Conservation (phyloP, 2,888 invertebrate genomes). For the Phalera bucephala region DNA sequence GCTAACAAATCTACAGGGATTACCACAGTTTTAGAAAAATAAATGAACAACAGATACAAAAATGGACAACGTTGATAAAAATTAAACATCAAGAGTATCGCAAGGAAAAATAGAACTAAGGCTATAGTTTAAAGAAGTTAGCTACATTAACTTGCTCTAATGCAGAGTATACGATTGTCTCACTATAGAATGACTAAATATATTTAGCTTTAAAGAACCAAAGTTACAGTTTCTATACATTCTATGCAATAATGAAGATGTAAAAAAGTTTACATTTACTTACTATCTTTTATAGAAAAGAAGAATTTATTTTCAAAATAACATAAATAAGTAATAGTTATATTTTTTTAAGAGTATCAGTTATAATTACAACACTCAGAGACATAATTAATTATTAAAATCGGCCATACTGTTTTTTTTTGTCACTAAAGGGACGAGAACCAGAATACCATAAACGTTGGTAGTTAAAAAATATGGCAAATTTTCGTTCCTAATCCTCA, state of each 20-base stretch:
- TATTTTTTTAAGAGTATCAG: too few species aligned
- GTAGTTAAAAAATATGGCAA: not conserved
- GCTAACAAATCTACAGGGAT: not conserved
- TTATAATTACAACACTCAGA: too few species aligned
- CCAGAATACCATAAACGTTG: not conserved
- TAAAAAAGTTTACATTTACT: too few species aligned
- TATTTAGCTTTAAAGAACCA: not conserved
- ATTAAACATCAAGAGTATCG: slow-evolving; percentile 22
- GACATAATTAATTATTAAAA: too few species aligned
- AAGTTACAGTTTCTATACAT: not conserved
- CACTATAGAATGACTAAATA: slow-evolving; percentile 19
- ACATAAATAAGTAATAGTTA: too few species aligned
- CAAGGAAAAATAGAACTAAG: slow-evolving; percentile 21
- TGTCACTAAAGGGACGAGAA: too few species aligned
- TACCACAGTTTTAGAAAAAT: not conserved
- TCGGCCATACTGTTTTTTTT: too few species aligned
- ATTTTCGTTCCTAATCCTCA: not conserved
- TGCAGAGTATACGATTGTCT: slow-evolving; percentile 20
- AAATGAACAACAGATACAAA: not conserved
- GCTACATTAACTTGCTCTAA: slow-evolving; percentile 26
- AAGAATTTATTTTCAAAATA: too few species aligned
- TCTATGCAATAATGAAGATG: not conserved
- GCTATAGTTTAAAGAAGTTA: slow-evolving; percentile 21
- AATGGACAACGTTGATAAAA: not conserved
- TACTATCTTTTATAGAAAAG: too few species aligned